A percentile compares a stretch with the other conserved stretches of the same genome.
Evolutionary conservation across 2,113 vertebrate species (phyloP).

Genomic region (Cololabis saira): DNA sequence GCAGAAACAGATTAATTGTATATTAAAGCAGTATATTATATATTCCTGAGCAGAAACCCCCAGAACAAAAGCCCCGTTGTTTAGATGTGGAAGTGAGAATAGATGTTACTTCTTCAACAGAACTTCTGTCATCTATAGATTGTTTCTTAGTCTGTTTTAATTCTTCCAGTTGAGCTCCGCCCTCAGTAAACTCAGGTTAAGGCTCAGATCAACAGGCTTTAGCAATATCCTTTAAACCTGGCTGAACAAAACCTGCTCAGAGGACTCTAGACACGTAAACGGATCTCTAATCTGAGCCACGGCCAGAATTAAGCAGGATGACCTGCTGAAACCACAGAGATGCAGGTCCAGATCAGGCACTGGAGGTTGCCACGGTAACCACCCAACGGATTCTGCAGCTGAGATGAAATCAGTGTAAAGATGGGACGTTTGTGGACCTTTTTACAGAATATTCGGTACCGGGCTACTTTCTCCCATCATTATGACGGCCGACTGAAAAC

Average conservation of each 20-base stretch:
- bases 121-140: too few species aligned
- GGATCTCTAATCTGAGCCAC: slow-evolving; percentile 1
- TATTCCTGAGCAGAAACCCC: background rate
- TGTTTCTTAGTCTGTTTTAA: slow-evolving; percentile 4
- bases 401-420: too few species aligned
- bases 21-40: slow-evolving; percentile 2
- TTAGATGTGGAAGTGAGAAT: background rate
- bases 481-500: too few species aligned
- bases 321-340: background rate
- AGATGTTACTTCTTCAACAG: too few species aligned
- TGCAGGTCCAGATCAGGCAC: background rate
- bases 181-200: slow-evolving; percentile 28
- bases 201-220: slow-evolving; percentile 36
- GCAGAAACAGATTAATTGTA: slow-evolving; percentile 3
- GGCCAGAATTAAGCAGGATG: slow-evolving; percentile 6
- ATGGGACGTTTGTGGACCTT: too few species aligned
- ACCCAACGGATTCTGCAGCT: too few species aligned
- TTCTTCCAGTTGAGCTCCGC: slow-evolving; percentile 22
- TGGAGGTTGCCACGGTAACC: background rate
- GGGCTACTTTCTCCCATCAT: too few species aligned
- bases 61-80: background rate
- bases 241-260: slow-evolving; percentile 9
- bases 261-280: slow-evolving; percentile 14
- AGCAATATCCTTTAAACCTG: slow-evolving; percentile 26
- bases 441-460: too few species aligned